Evolutionary conservation across 2,113 vertebrate species (phyloP), one percentile per base, ranked within the genome.

Genomic region (Herpailurus yagouaroundi): DNA sequence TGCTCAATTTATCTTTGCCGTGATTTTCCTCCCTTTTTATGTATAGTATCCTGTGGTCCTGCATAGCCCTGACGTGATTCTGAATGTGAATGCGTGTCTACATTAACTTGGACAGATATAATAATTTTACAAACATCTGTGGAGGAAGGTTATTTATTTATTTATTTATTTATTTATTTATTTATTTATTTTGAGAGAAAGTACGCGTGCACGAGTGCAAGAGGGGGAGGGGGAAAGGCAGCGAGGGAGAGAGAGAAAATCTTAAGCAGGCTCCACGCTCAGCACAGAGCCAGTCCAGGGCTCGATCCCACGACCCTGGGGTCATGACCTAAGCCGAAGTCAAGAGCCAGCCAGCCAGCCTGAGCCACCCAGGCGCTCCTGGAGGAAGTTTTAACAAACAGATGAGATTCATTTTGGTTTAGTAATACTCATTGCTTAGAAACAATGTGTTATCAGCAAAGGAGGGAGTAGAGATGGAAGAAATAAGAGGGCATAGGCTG

Each of bases 161-260:
- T 57, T 15, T 55, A 5, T 55, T 15, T 55, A 41, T 41, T 41
- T 41, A 41, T 41, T 41, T 41, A 41, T 41, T 41, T 41, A 41
- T 41, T 41, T 41, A 41, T 41, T 41, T 41, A 4, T 50, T 50
- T 50, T 50, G 52, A 55, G 52, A 55, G 55, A 60, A 8, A 23
- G 21, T 60, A 60, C 3, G 21, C 0, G 21, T 60, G 57, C 8
- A 3, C 9, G 19, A 23, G 57, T 21, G 23, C 3, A 7, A 23
- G 57, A 21, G 21, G 21, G 55, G 57, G 57, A 23, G 57, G 57
- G 57, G 21, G 57, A 60, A 60, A 60, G 57, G 57, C 57, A 60
- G 57, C 3, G 21, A 25, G 57, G 21, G 57, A 23, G 21, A 60
- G 57, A 23, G 21, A 60, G 57, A 60, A 3, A 23, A 60, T 60